phyloP scores from a whole-genome alignment of 2,888 invertebrate genomes.

The Eilema caniola region DNA sequence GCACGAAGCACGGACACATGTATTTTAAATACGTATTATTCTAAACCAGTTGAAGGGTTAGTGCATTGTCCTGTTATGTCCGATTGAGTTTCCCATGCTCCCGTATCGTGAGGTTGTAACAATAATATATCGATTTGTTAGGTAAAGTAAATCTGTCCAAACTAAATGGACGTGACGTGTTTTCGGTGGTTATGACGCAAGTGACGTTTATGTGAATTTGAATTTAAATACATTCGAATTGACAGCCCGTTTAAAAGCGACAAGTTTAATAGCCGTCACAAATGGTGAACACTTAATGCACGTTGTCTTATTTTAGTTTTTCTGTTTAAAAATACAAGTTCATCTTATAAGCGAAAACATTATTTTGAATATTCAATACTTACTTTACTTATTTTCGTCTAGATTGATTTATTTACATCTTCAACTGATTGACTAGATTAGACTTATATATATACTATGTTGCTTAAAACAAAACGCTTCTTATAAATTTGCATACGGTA shows the following conservation, averaged over 20 bases:
- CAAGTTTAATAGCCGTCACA: neutral
- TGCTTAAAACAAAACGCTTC: neutral
- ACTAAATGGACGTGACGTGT: slow-evolving; percentile 79
- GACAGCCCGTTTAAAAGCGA: slow-evolving; percentile 42
- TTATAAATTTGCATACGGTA: neutral
- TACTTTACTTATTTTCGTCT: neutral
- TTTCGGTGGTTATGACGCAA: slow-evolving; percentile 77
- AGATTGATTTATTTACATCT: neutral
- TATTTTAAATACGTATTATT: slow-evolving; percentile 86
- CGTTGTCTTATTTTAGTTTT: neutral
- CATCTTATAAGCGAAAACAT: neutral
- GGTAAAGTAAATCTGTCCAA: slow-evolving; percentile 64
- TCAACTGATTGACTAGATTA: neutral
- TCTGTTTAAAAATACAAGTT: neutral
- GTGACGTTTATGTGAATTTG: slow-evolving; percentile 73
- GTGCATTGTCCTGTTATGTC: slow-evolving; percentile 56
- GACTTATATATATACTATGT: neutral
- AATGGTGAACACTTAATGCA: neutral
- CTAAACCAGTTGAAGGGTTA: slow-evolving; percentile 78
- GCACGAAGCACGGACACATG: slow-evolving; percentile 81
- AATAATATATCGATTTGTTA: slow-evolving; percentile 76
- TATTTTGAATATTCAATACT: neutral
- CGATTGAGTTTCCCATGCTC: slow-evolving; percentile 83
- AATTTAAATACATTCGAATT: slow-evolving; percentile 68
- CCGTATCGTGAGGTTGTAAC: slow-evolving; percentile 54